phyloP scores from a whole-genome alignment of 2,797 vertebrate genomes.

The Enteromius argenteus region DNA sequence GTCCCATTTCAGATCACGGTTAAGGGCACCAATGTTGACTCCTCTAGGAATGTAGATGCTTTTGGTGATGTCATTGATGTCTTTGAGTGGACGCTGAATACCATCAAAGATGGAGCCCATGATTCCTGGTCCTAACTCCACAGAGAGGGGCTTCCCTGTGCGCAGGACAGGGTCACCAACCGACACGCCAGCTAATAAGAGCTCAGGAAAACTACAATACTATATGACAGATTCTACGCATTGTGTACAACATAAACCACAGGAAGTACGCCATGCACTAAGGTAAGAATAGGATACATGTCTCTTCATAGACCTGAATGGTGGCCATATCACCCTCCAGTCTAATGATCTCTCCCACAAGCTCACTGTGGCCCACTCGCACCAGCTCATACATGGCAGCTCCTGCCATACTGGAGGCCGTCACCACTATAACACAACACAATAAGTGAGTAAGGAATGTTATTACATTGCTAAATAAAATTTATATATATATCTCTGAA shows the following conservation, averaged over 20 bases:
- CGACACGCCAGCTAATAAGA: constrained; percentile 89
- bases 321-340: constrained; percentile 98
- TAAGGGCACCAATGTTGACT: constrained; percentile 94
- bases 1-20: constrained; percentile 93
- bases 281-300: constrained; percentile 91
- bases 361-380: constrained; percentile 94
- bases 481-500: not conserved
- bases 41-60: constrained; percentile 99
- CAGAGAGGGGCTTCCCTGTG: constrained; percentile 96
- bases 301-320: constrained; percentile 98
- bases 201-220: constrained; percentile 78
- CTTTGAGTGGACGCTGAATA: constrained; percentile 94
- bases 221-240: not conserved
- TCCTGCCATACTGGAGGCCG: constrained; percentile 93
- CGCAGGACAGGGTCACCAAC: constrained; percentile 97
- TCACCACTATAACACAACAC: constrained; percentile 85
- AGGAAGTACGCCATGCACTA: not conserved
- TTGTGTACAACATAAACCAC: not conserved
- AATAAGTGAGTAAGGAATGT: not conserved
- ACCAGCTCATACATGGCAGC: constrained; percentile 99
- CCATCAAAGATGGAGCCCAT: constrained; percentile 99
- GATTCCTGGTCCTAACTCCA: constrained; percentile 95
- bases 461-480: not conserved
- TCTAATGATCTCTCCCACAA: constrained; percentile 98
- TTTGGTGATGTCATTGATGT: constrained; percentile 92